Percentiles rank a stretch among this genome's conserved stretches.
These are phyloP conservation scores for Copidosoma aretas DNA, from an alignment of 2,888 invertebrate species.

Conservation along the genomic window DNA sequence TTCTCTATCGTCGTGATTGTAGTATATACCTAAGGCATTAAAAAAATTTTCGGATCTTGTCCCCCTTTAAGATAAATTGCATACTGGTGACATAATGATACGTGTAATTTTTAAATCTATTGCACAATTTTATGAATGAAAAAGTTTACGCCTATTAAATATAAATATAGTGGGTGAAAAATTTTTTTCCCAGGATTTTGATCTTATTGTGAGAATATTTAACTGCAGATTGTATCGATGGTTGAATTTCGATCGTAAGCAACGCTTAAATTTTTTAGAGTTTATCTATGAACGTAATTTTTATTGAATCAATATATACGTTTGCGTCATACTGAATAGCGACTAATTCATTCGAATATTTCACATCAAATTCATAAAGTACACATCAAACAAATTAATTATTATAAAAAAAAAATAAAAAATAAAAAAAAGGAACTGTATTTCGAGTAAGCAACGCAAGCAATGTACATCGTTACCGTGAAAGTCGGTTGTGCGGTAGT, in stretches of 20 bases:
- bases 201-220: background rate
- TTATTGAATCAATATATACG: slow-evolving; percentile 15
- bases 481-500: background rate
- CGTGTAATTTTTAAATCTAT: background rate
- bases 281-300: slow-evolving; percentile 1
- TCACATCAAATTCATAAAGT: too few relatives aligned
- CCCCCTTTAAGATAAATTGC: background rate
- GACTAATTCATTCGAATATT: background rate
- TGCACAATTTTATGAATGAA: background rate
- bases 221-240: slow-evolving; percentile 7
- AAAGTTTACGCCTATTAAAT: background rate
- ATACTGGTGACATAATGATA: background rate
- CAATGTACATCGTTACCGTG: slow-evolving; percentile 13
- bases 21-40: slow-evolving; percentile 5
- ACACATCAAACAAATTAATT: too few relatives aligned
- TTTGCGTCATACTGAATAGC: slow-evolving; percentile 10
- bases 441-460: slow-evolving; percentile 14
- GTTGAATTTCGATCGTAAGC: slow-evolving; percentile 15
- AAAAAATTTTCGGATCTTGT: background rate
- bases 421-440: slow-evolving; percentile 2
- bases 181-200: slow-evolving; percentile 12
- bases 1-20: background rate
- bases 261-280: slow-evolving; percentile 11
- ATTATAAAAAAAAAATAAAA: too few relatives aligned
- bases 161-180: background rate